phyloP scores from a whole-genome alignment of 2,888 invertebrate species.

The Gonocerus acuteangulatus region DNA sequence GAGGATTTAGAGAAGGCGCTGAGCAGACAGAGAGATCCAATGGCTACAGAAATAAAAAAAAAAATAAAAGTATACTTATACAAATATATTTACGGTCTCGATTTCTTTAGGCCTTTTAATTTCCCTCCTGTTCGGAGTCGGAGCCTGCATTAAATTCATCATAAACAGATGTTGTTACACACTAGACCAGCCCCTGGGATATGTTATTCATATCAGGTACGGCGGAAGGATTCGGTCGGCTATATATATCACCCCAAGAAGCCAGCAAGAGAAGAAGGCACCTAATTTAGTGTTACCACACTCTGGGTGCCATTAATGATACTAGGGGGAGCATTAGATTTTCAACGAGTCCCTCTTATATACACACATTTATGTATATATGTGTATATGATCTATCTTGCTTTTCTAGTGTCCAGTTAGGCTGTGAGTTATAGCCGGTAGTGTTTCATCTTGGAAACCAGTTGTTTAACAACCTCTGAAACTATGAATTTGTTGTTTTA shows the following conservation, averaged over 20 bases:
- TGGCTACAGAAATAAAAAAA: conserved; percentile 8
- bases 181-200: neutral
- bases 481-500: too few species aligned
- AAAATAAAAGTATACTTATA: conserved; percentile 20
- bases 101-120: conserved; percentile 2
- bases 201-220: neutral
- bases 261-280: too few species aligned
- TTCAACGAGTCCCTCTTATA: neutral
- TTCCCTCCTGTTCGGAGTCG: neutral
- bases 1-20: neutral
- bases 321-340: neutral
- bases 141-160: neutral
- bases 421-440: too few species aligned
- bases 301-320: neutral
- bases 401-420: too few species aligned
- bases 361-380: too few species aligned
- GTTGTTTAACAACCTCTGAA: too few species aligned
- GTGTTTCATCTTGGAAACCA: too few species aligned
- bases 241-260: neutral
- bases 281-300: too few species aligned
- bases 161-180: conserved; percentile 6
- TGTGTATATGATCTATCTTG: too few species aligned
- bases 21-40: conserved; percentile 12
- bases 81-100: conserved; percentile 1
- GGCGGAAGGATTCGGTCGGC: neutral